Base-by-base conservation (phyloP, 2,113 vertebrate species). In the Menidia beryllina region DNA sequence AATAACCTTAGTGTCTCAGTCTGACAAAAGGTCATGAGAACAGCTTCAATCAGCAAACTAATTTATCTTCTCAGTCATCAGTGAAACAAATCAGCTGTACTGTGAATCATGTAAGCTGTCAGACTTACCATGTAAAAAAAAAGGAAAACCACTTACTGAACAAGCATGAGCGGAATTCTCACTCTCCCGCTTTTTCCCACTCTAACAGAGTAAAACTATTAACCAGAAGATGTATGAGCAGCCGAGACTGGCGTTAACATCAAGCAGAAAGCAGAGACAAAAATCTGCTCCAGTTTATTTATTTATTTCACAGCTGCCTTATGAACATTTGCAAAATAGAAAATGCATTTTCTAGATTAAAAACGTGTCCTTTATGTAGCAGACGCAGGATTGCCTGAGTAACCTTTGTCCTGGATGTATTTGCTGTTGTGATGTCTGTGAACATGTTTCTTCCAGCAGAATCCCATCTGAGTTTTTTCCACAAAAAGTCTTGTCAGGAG, bases 11-110 rank as follows among this genome's bases (percentile, higher is more conserved):
- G 41, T 19, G 34, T 49, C 53, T 76, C 47, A 51, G 58, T 45
- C 24, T 71, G 58, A 78, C 66, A 75, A 56, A 68, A 67, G 56
- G 74, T 51, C 43, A 65, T 45, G 21, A 60, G 66, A 84, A 72
- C 63, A 61, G 54, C 61, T 60, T 43, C 47, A 63, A 80, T 88
- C 84, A 80, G 86, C 83, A 88, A 81, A 79, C 62, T 77, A n/a
- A 79, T 86, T 76, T 86, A 71, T 84, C 78, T 70, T 59, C 49
- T 75, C 52, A 52, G 20, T 41, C 78, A 60, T 79, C 51, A 48
- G 64, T 45, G 45, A 78, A 73, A 83, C 49, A 69, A 72, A 86
- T 67, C 47, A 58, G 43, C 65, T 49, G 24, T 11, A 21, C 64
- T 71, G 49, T 41, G 25, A 27, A 58, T 78, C 52, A 13, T 50